Base-by-base conservation (phyloP, 37 sponge, comb jelly and placozoan species). In the Diacarnus erythraeanus region DNA sequence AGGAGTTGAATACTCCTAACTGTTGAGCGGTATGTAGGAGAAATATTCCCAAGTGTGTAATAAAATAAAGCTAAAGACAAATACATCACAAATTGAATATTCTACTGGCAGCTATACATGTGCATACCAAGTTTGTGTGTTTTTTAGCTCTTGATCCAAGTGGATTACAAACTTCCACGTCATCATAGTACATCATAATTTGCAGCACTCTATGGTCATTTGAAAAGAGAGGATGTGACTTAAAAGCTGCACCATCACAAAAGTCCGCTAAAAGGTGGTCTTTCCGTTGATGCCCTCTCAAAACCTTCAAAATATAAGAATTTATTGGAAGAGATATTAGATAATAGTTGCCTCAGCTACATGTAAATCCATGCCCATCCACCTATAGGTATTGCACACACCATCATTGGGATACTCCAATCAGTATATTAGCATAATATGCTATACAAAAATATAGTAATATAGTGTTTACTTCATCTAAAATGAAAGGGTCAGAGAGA, bases 41-140 rank as follows among this genome's bases (percentile, higher is more conserved):
- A 65, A 42, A 79, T 79, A 4, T 79, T 79, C 21, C 79, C 79
- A 31, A 79, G 68, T n/a, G 69, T 79, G 41, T 79, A 79, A 33
- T 79, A 79, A 40, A 79, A 79, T 18, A 79, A 30, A 30, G 79
- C 79, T 79, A 51, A 44, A 67, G 66, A 39, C n/a, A n/a, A 20
- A 33, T 42, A 65, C 33, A 66, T n/a, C n/a, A n/a, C n/a, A n/a
- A n/a, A n/a, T n/a, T n/a, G n/a, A n/a, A n/a, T 21, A 61, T 23
- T 34, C 9, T 6, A 27, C 29, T 29, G 30, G 51, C 51, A 69
- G 51, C 51, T 47, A 20, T 61, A 73, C 6, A 80, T 29, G 29
- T 21, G 83, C 76, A 42, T 80, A 89, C 84, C 84, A 26, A 89
- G 71, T 41, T 89, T 89, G 64, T 89, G n/a, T n/a, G 90, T 43